These are phyloP conservation scores for Azorinus chamasolen DNA, from an alignment of 2,888 invertebrate species.

Conservation along the genomic window DNA sequence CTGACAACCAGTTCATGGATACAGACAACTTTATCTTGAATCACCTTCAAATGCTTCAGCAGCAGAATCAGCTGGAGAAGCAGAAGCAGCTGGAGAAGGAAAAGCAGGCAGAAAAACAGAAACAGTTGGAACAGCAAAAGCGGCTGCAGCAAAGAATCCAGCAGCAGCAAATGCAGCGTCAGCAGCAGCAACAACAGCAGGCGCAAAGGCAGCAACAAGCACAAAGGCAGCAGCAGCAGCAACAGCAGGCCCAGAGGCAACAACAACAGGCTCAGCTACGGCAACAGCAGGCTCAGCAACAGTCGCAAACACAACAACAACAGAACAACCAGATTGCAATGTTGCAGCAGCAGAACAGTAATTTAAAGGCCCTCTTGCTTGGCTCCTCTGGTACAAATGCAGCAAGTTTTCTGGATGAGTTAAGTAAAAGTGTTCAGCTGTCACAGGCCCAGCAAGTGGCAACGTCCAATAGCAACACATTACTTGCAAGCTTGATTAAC, in stretches of 20 bases:
- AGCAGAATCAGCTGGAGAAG: slow-evolving; percentile 45
- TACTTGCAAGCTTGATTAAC: not conserved
- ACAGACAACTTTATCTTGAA: slow-evolving; percentile 59
- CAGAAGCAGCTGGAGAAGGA: slow-evolving; percentile 37
- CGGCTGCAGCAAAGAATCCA: slow-evolving; percentile 48
- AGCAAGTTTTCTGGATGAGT: slow-evolving; percentile 39
- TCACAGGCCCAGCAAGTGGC: slow-evolving; percentile 8
- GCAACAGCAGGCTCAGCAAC: slow-evolving; percentile 34
- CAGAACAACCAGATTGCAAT: slow-evolving; percentile 35
- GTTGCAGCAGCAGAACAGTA: slow-evolving; percentile 29
- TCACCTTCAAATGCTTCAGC: slow-evolving; percentile 41
- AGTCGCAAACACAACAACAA: slow-evolving; percentile 26
- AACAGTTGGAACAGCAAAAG: slow-evolving; percentile 43
- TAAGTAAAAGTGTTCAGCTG: slow-evolving; percentile 31
- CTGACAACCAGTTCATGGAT: slow-evolving; percentile 43
- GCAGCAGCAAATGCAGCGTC: slow-evolving; percentile 37
- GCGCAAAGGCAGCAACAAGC: slow-evolving; percentile 44
- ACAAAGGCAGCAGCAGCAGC: slow-evolving; percentile 46
- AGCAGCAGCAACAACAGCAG: slow-evolving; percentile 46
- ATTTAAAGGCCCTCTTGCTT: slow-evolving; percentile 35
- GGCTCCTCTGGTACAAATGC: slow-evolving; percentile 34
- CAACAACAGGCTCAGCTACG: slow-evolving; percentile 47
- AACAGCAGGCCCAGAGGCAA: slow-evolving; percentile 33
- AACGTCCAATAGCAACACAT: not conserved
- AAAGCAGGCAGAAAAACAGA: slow-evolving; percentile 42